phyloP scores from a whole-genome alignment of 2,797 vertebrate species.

The Sorex maritimensis region DNA sequence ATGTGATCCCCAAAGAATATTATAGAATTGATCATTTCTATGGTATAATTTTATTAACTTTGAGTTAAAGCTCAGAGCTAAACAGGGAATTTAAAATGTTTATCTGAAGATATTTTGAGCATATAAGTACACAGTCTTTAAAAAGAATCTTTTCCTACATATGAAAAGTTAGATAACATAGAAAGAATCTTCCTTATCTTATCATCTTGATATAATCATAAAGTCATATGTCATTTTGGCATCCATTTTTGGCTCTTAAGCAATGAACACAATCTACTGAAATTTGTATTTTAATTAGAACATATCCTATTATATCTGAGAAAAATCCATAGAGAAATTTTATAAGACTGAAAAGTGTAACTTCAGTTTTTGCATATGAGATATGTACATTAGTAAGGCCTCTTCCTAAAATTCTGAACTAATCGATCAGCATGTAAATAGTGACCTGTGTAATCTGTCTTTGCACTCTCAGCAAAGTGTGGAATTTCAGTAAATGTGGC shows the following conservation, averaged over 20 bases:
- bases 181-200: constrained; percentile 13
- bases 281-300: constrained; percentile 69
- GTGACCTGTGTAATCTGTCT: constrained; percentile 15
- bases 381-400: background rate
- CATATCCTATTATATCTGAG: constrained; percentile 61
- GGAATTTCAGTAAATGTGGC: background rate
- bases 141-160: background rate
- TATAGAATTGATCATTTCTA: constrained; percentile 2
- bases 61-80: background rate
- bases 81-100: constrained; percentile 22
- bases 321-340: constrained; percentile 44
- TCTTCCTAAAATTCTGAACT: constrained; percentile 54
- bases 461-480: constrained; percentile 9
- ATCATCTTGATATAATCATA: constrained; percentile 41
- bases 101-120: constrained; percentile 40
- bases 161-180: constrained; percentile 19
- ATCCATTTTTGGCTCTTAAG: constrained; percentile 46
- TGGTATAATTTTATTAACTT: constrained; percentile 29
- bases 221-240: constrained; percentile 61
- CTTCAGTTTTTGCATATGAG: constrained; percentile 28
- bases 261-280: constrained; percentile 6
- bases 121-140: background rate
- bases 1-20: background rate
- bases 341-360: constrained; percentile 49
- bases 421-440: constrained; percentile 41